Evolutionary conservation across 1,140 invertebrate species (phyloP), one percentile per base, ranked within the genome.

Genomic region (Listronotus oregonensis): DNA sequence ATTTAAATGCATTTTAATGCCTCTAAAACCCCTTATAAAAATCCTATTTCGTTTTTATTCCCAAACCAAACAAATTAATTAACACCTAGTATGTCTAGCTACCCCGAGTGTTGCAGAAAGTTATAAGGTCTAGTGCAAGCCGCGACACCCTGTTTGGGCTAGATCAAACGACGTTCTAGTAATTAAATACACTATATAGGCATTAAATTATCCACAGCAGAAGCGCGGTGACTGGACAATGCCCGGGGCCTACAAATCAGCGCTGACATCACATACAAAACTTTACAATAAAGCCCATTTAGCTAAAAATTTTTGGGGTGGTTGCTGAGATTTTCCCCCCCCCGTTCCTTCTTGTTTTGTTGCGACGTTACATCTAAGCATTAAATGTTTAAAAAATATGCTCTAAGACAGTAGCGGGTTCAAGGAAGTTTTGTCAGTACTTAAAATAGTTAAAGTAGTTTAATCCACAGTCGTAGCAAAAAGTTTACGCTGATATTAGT

Each of bases 101-200:
- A 12, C 6, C 12, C 9, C n/a, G 18, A n/a, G 46, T 49, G 3
- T 49, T 15, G n/a, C 18, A 49, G 46, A n/a, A n/a, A 11, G 21
- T 15, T 71, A 70, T 73, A 75, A 75, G 70, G 69, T 72, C 68
- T 70, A 66, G 66, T 55, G 43, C 31, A 62, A 34, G 54, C 71
- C 70, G 65, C 69, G 72, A 71, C 73, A 73, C 73, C 75, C 75
- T 70, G 73, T 76, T 75, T 57, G 71, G 70, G 50, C 51, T 51
- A 75, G 73, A 75, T 75, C 73, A 75, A 76, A 76, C 75, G 73
- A 67, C 71, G 67, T 51, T 60, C 72, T 57, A 66, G 73, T 77
- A 77, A 75, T 77, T 77, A 77, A 77, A 77, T 77, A 77, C 75
- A 74, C 73, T 75, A 77, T 77, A 77, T 75, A 72, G 71, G 70